These are phyloP conservation scores for Chloropsis cyanopogon DNA, from an alignment of 2,113 vertebrate genomes.

Conservation along the genomic window DNA sequence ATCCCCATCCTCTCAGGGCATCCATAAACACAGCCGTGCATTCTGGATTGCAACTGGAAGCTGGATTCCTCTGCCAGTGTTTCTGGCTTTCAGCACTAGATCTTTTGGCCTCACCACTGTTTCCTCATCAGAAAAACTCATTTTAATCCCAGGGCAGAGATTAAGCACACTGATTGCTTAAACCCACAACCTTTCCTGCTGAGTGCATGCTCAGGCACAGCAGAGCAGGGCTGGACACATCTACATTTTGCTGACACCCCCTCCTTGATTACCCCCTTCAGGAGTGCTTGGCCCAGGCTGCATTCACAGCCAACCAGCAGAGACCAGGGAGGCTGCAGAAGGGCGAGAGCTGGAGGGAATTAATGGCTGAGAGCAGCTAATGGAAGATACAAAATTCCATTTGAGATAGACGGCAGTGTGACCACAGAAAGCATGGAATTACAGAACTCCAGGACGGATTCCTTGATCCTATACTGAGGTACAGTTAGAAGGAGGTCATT, in stretches of 20 bases:
- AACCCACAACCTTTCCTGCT: neutral
- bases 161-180: neutral
- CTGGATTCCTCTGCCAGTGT: neutral
- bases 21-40: accelerated
- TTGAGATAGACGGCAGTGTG: neutral
- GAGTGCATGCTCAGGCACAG: neutral
- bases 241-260: neutral
- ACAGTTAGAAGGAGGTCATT: neutral
- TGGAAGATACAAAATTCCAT: neutral
- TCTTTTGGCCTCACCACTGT: neutral
- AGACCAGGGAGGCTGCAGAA: accelerated
- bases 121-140: neutral
- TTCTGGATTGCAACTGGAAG: neutral
- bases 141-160: neutral
- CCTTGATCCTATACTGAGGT: neutral
- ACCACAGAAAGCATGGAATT: neutral
- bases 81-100: neutral
- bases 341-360: neutral
- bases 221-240: accelerated
- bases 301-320: neutral
- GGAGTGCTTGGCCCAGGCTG: neutral
- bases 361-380: neutral
- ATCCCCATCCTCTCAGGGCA: neutral
- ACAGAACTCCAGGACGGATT: neutral
- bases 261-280: neutral